A percentile compares a stretch with the other conserved stretches of the same genome.
Evolutionary conservation across 2,888 invertebrate genomes (phyloP).

Genomic region (Aspidiotus rigidus): DNA sequence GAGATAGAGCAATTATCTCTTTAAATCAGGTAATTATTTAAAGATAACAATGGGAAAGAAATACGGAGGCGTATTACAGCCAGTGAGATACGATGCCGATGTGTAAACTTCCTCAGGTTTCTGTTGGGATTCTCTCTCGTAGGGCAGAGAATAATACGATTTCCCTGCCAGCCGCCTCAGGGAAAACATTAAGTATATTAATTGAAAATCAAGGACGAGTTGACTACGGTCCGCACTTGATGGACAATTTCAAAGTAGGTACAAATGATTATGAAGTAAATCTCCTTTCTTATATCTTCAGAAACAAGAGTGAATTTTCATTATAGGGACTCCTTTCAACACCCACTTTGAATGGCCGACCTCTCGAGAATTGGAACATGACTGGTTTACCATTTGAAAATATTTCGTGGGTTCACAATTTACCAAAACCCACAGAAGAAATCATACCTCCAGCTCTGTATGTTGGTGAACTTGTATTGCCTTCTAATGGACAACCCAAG

Average conservation of each 20-base stretch:
- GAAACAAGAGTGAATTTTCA: too few relatives aligned
- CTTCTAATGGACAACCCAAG: constrained; percentile 7
- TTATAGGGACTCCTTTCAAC: background rate
- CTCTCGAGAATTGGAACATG: constrained; percentile 50
- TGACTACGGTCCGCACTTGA: constrained; percentile 52
- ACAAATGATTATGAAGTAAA: too few relatives aligned
- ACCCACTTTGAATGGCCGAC: background rate
- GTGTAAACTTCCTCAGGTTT: constrained; percentile 19
- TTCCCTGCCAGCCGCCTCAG: constrained; percentile 36
- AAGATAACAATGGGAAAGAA: too few relatives aligned
- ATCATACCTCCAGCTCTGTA: constrained; percentile 36
- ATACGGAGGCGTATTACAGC: background rate
- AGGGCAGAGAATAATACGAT: constrained; percentile 10
- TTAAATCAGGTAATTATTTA: constrained; percentile 43
- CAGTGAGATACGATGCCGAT: background rate
- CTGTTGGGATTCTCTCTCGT: constrained; percentile 33
- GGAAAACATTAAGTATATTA: constrained; percentile 43
- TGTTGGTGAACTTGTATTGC: constrained; percentile 35
- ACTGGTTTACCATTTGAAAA: constrained; percentile 48
- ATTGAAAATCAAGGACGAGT: constrained; percentile 76
- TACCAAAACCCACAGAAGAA: constrained; percentile 11
- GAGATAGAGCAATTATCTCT: constrained; percentile 62
- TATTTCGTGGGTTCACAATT: constrained; percentile 35
- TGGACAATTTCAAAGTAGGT: constrained; percentile 38
- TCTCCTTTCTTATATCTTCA: too few relatives aligned